These are phyloP conservation scores for Grammomys dolichurus DNA, from an alignment of 2,113 vertebrate genomes.

Conservation along the genomic window DNA sequence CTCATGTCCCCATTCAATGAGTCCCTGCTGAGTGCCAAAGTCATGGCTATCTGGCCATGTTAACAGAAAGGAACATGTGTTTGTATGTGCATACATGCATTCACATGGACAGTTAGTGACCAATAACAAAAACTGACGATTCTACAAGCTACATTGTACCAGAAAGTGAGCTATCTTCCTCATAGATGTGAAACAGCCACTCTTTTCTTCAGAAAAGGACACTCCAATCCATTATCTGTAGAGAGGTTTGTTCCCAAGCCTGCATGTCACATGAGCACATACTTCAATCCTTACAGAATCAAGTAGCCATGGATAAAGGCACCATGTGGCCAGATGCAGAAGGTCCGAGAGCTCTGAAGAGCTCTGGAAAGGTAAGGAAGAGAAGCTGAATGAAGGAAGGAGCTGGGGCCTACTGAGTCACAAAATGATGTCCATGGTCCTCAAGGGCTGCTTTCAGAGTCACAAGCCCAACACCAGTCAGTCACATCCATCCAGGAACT, in stretches of 20 bases:
- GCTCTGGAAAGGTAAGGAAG: neutral
- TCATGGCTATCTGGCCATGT: neutral
- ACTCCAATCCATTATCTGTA: neutral
- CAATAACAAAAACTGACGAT: neutral
- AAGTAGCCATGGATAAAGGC: neutral
- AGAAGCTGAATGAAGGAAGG: neutral
- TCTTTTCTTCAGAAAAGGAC: neutral
- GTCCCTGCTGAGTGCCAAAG: too few species aligned
- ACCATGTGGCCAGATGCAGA: neutral
- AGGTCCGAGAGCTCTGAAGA: neutral
- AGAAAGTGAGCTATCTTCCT: neutral
- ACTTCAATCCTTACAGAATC: neutral
- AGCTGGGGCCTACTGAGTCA: neutral
- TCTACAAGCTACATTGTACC: neutral
- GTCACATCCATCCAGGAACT: neutral
- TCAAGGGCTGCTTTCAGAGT: neutral
- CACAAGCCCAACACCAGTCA: neutral
- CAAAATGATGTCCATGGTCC: neutral
- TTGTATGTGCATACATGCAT: fast-evolving
- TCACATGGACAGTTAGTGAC: neutral
- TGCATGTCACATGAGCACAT: neutral
- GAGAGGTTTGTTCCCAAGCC: neutral
- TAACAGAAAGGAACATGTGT: neutral
- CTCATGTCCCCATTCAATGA: neutral
- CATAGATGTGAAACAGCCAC: neutral